A percentile compares a stretch with the other conserved stretches of the same genome.
Evolutionary conservation across 2,888 invertebrate species (phyloP).

Genomic region (Andrena marginata): DNA sequence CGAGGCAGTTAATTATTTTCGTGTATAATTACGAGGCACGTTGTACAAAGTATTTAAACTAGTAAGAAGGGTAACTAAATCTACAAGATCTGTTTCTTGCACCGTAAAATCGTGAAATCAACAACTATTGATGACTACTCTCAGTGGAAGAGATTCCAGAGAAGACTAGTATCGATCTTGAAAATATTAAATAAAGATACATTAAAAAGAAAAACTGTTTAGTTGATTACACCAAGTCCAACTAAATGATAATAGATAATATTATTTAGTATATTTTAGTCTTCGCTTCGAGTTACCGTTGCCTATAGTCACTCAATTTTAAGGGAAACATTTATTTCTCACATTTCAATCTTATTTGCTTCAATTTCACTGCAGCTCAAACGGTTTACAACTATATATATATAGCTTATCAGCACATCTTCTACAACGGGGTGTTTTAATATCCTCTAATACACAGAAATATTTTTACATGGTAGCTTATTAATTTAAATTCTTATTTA

Average conservation of each 20-base stretch:
- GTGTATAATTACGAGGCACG: slow-evolving; percentile 36
- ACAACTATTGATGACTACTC: background rate
- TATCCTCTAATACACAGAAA: slow-evolving; percentile 34
- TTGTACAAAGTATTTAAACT: slow-evolving; percentile 17
- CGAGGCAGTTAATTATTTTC: slow-evolving; percentile 20
- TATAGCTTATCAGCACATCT: slow-evolving; percentile 5
- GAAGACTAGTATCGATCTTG: slow-evolving; percentile 30
- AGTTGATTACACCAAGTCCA: slow-evolving; percentile 14
- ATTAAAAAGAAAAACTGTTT: slow-evolving; percentile 1
- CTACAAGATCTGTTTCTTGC: background rate
- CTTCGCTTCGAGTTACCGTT: slow-evolving; percentile 24
- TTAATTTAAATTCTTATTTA: slow-evolving; percentile 20
- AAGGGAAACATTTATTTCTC: slow-evolving; percentile 16
- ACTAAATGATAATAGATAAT: slow-evolving; percentile 9
- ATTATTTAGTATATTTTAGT: slow-evolving; percentile 28
- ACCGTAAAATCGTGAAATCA: background rate
- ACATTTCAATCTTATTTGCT: slow-evolving; percentile 1
- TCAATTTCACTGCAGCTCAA: slow-evolving; percentile 19
- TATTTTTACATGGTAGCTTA: slow-evolving; percentile 29
- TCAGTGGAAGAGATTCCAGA: background rate
- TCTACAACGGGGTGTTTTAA: slow-evolving; percentile 14
- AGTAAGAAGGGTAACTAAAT: background rate
- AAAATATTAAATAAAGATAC: background rate
- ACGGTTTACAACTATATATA: slow-evolving; percentile 13
- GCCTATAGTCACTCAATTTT: background rate